A percentile compares a stretch with the other conserved stretches of the same genome.
These are phyloP conservation scores for Euphonia xanthogaster DNA, from an alignment of 2,797 vertebrate species.

Conservation along the genomic window DNA sequence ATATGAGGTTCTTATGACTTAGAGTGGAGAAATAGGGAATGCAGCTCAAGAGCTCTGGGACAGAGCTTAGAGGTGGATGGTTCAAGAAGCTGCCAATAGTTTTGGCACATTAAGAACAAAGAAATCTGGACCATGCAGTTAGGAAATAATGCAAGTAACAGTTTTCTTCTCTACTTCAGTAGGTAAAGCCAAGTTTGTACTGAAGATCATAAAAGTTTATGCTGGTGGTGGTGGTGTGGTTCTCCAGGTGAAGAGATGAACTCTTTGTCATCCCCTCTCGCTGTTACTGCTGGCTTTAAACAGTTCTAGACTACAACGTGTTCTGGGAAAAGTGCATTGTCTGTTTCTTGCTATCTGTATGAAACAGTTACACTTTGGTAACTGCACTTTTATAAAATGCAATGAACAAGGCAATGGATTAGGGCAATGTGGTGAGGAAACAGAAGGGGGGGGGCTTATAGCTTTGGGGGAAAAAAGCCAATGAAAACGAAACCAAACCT, in stretches of 20 bases:
- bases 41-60: neutral
- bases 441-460: neutral
- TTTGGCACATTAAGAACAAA: neutral
- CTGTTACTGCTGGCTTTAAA: neutral
- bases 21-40: neutral
- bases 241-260: neutral
- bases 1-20: neutral
- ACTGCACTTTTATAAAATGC: neutral
- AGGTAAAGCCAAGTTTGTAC: neutral
- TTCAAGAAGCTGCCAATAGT: neutral
- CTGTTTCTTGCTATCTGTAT: neutral
- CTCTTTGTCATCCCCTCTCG: neutral
- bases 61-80: neutral
- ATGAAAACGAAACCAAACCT: neutral
- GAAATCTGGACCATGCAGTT: neutral
- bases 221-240: neutral
- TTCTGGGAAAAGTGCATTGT: neutral
- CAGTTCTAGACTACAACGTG: neutral
- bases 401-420: neutral
- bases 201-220: neutral
- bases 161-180: neutral
- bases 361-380: neutral
- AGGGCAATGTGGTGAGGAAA: neutral
- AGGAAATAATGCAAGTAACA: neutral
- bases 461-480: rapidly evolving